A percentile compares a stretch with the other conserved stretches of the same genome.
Evolutionary conservation across 2,797 vertebrate genomes (phyloP).

Genomic region (Pogoniulus pusillus): DNA sequence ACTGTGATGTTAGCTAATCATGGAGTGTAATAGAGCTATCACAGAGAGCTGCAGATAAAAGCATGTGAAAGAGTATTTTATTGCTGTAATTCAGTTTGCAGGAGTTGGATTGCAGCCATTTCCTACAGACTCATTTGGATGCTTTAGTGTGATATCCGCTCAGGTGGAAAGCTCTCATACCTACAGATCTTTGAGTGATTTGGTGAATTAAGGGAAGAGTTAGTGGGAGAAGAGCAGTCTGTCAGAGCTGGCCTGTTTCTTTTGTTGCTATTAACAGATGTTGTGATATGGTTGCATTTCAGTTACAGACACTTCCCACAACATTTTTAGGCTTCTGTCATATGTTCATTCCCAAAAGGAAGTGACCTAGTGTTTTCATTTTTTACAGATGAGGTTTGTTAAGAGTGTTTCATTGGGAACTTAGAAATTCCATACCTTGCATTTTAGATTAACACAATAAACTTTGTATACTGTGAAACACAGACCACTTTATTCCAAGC

Average conservation of each 20-base stretch:
- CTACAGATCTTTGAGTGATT: not conserved
- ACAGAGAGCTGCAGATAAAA: not conserved
- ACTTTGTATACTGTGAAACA: not conserved
- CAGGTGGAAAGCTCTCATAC: not conserved
- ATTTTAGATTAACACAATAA: not conserved
- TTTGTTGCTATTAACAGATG: not conserved
- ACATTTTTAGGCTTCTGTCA: not conserved
- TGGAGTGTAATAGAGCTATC: not conserved
- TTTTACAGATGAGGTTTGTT: not conserved
- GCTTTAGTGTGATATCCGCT: not conserved
- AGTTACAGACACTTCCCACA: not conserved
- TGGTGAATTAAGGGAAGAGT: not conserved
- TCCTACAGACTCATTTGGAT: slow-evolving; percentile 5
- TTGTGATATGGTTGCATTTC: not conserved
- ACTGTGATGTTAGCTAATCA: not conserved
- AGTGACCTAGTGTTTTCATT: not conserved
- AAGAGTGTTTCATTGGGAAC: not conserved
- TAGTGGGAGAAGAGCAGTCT: not conserved
- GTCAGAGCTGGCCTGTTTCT: not conserved
- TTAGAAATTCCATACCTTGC: not conserved
- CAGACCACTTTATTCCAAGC: not conserved
- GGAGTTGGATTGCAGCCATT: not conserved
- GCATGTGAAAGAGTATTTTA: not conserved
- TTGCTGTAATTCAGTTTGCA: slow-evolving; percentile 3
- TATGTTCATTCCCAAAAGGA: not conserved